These are phyloP conservation scores for Perca fluviatilis DNA, from an alignment of 2,113 vertebrate species.

Conservation along the genomic window DNA sequence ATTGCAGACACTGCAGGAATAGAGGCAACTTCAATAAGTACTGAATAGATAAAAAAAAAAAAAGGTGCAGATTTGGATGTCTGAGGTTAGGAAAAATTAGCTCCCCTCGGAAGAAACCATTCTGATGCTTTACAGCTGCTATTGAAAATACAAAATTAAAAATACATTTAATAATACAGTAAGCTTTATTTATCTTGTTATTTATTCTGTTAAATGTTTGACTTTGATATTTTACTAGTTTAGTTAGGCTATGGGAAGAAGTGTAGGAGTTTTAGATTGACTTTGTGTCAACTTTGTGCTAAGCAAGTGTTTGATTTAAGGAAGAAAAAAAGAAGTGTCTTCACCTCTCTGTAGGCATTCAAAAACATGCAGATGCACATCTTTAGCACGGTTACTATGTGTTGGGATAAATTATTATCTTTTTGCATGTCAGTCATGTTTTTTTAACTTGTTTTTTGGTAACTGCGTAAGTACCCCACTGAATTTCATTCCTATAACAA, in stretches of 20 bases:
- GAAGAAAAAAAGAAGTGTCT: not conserved
- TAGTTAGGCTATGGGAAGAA: not conserved
- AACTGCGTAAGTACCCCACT: not conserved
- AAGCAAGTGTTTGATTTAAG: not conserved
- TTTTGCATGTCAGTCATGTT: not conserved
- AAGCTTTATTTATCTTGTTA: not conserved
- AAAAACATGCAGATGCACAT: not conserved
- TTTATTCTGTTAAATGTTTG: not conserved
- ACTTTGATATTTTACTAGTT: not conserved
- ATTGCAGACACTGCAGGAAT: not conserved
- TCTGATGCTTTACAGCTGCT: not conserved
- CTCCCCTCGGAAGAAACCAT: not conserved
- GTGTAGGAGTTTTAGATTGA: not conserved
- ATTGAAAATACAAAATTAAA: not conserved
- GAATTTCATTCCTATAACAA: too few species aligned
- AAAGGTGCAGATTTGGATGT: not conserved
- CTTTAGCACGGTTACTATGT: not conserved
- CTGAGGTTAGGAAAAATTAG: not conserved
- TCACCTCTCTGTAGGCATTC: not conserved
- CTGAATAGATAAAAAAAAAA: not conserved
- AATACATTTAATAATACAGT: not conserved
- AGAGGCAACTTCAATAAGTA: not conserved
- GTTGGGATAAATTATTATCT: not conserved
- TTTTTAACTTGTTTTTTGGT: not conserved
- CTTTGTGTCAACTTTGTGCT: not conserved